These are phyloP conservation scores for Ailurus styani DNA, from an alignment of 2,113 vertebrate species.

Conservation along the genomic window DNA sequence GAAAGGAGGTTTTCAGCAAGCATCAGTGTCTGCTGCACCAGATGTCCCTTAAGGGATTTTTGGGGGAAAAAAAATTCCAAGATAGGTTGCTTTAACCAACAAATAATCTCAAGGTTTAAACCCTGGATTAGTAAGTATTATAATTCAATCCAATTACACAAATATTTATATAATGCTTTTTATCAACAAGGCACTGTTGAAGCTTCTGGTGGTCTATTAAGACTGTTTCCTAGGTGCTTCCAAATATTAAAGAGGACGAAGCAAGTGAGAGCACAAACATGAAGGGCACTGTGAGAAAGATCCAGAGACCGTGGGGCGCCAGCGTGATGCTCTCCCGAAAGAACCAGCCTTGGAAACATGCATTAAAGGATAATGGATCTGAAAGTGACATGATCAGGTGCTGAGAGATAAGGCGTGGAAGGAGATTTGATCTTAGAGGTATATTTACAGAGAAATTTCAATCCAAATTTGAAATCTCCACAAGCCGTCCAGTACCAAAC, in stretches of 20 bases:
- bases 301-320: rapidly evolving
- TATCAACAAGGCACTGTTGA: neutral
- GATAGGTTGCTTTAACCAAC: neutral
- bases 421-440: neutral
- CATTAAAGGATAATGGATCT: neutral
- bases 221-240: neutral
- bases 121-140: neutral
- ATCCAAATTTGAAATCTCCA: neutral
- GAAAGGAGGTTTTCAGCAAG: neutral
- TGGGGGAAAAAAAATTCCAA: neutral
- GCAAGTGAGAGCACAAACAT: neutral
- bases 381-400: rapidly evolving
- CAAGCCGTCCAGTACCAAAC: neutral
- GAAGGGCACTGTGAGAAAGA: neutral
- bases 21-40: too few species aligned
- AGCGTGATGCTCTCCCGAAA: rapidly evolving
- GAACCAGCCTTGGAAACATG: rapidly evolving
- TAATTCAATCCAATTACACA: neutral
- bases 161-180: neutral
- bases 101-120: neutral
- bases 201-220: neutral
- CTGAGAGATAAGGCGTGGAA: neutral
- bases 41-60: neutral
- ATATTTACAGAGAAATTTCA: neutral
- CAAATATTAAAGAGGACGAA: neutral